Evolutionary conservation across 1,140 invertebrate genomes (phyloP).

Genomic region (Caerostris extrusa): DNA sequence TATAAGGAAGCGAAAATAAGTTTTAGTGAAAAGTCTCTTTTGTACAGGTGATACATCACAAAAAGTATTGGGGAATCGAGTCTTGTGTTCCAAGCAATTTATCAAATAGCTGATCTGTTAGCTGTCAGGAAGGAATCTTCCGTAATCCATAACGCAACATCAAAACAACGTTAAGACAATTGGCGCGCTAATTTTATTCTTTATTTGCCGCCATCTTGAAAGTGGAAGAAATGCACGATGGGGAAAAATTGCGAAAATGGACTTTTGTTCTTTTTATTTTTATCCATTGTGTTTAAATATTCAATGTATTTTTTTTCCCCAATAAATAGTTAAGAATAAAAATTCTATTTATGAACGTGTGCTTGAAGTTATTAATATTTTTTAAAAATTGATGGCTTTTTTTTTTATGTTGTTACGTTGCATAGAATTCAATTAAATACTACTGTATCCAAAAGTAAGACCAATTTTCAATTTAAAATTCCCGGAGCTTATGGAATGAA

Average conservation of each 20-base stretch:
- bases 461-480: too few relatives aligned
- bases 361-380: too few relatives aligned
- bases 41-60: not conserved
- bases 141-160: not conserved
- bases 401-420: too few relatives aligned
- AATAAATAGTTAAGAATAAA: too few relatives aligned
- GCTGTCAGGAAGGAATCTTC: not conserved
- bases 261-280: not conserved
- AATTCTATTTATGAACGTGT: too few relatives aligned
- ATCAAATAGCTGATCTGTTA: not conserved
- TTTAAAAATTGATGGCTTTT: too few relatives aligned
- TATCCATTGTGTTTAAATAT: too few relatives aligned
- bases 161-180: not conserved
- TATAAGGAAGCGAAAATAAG: too few relatives aligned
- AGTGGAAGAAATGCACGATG: not conserved
- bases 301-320: too few relatives aligned
- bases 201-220: not conserved
- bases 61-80: not conserved
- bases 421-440: too few relatives aligned
- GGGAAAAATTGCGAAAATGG: not conserved
- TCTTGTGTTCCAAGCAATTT: not conserved
- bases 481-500: too few relatives aligned
- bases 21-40: not conserved
- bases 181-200: not conserved
- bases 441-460: too few relatives aligned